Evolutionary conservation across 2,113 vertebrate species (phyloP).

Genomic region (Macheiramphus alcinus): DNA sequence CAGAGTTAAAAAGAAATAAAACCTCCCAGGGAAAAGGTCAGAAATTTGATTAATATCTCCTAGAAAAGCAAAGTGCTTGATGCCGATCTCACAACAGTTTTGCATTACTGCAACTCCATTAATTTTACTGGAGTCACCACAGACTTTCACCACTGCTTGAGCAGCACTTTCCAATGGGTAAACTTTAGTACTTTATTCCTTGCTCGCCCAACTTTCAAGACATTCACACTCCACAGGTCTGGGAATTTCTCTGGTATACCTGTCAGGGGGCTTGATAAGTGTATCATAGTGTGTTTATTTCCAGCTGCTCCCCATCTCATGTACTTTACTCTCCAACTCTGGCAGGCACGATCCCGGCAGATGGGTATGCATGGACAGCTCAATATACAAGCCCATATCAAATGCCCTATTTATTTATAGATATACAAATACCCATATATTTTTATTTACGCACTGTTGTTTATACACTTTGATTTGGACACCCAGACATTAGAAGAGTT

Average conservation of each 20-base stretch:
- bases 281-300: neutral
- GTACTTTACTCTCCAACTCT: neutral
- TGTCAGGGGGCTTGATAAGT: neutral
- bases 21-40: constrained; percentile 36
- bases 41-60: neutral
- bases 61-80: neutral
- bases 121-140: neutral
- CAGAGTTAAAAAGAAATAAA: constrained; percentile 39
- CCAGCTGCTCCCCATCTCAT: neutral
- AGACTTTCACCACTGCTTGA: neutral
- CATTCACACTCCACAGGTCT: neutral
- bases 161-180: neutral
- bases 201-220: neutral
- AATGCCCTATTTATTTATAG: neutral
- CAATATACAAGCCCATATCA: neutral
- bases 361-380: neutral
- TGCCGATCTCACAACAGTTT: neutral
- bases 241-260: neutral
- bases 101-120: neutral
- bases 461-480: neutral
- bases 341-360: neutral
- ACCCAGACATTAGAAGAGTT: neutral
- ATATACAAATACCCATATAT: neutral
- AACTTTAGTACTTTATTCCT: neutral
- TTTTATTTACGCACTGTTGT: neutral